These are phyloP conservation scores for Fregetta grallaria DNA, from an alignment of 2,113 vertebrate genomes.

Conservation along the genomic window DNA sequence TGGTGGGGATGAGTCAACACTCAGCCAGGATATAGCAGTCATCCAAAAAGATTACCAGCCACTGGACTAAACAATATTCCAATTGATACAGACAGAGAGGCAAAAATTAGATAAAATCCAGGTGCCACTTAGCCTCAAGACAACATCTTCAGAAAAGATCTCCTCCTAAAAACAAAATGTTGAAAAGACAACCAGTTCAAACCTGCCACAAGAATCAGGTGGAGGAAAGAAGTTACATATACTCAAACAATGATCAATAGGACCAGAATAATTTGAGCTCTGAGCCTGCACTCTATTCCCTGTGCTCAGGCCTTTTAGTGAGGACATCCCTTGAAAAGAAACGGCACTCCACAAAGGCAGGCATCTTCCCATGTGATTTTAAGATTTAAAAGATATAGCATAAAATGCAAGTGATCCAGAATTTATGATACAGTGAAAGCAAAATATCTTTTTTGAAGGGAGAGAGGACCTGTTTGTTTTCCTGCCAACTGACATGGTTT, in stretches of 20 bases:
- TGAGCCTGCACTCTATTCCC: background rate
- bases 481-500: background rate
- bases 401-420: background rate
- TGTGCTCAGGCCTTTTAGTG: background rate
- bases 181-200: background rate
- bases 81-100: background rate
- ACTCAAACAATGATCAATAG: background rate
- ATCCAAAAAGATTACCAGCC: background rate
- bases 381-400: background rate
- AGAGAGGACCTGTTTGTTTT: background rate
- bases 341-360: background rate
- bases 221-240: background rate
- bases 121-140: background rate
- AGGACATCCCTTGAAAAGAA: background rate
- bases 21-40: background rate
- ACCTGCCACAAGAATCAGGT: background rate
- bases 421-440: background rate
- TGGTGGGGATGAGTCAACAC: background rate
- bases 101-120: background rate
- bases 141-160: background rate
- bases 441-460: background rate
- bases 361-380: background rate
- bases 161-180: background rate
- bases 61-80: background rate
- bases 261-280: background rate